phyloP scores from a whole-genome alignment of 1,140 invertebrate genomes.

The Drosophila nasuta region DNA sequence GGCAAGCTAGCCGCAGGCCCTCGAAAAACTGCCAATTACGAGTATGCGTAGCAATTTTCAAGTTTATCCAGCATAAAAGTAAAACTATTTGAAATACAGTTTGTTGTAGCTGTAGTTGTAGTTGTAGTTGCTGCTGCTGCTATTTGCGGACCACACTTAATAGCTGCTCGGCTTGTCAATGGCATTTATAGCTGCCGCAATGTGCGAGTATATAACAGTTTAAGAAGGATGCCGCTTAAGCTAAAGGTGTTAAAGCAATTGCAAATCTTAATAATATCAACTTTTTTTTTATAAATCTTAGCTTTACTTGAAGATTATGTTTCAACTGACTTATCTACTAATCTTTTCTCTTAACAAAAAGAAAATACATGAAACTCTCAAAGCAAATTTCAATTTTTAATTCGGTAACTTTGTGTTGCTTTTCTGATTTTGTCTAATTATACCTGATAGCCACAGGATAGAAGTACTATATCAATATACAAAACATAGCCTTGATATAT shows the following conservation, averaged over 20 bases:
- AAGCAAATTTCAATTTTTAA: too few relatives aligned
- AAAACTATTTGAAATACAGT: constrained; percentile 67
- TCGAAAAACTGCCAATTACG: constrained; percentile 67
- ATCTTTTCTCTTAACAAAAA: too few relatives aligned
- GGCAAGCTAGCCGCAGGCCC: constrained; percentile 14
- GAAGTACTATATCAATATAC: too few relatives aligned
- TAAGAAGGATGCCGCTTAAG: neutral
- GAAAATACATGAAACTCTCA: too few relatives aligned
- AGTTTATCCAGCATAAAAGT: constrained; percentile 45
- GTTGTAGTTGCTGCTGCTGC: neutral
- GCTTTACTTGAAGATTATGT: too few relatives aligned
- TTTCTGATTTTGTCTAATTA: too few relatives aligned
- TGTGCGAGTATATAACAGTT: neutral
- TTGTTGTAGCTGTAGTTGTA: constrained; percentile 27
- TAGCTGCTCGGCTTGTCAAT: constrained; percentile 10
- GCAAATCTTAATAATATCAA: too few relatives aligned
- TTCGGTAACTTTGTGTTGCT: too few relatives aligned
- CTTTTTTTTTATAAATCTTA: too few relatives aligned
- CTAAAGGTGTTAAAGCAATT: neutral
- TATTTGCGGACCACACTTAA: constrained; percentile 11
- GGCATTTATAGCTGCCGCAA: neutral
- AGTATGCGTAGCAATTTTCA: constrained; percentile 67
- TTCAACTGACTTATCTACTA: too few relatives aligned
- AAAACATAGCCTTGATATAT: too few relatives aligned
- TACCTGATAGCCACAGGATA: too few relatives aligned